Evolutionary conservation across 2,113 vertebrate species (phyloP), one percentile per base, ranked within the genome.

Genomic region (Hylia prasina): DNA sequence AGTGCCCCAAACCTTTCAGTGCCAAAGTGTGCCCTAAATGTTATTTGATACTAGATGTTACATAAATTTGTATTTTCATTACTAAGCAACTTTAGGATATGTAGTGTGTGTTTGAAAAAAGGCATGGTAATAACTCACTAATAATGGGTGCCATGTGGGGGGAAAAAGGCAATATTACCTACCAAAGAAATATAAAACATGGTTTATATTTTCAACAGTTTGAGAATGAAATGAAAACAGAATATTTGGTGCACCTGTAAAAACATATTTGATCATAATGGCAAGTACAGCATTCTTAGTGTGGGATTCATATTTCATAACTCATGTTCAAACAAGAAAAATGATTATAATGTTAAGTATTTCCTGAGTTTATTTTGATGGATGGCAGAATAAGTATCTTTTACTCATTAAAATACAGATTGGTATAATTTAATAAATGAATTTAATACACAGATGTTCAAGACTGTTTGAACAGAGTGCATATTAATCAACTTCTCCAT

Each of bases 331-430:
- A 98, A 98, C 98, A 98, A 98, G 98, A 98, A 98, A 98, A 98
- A 98, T 98, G 98, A 98, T 98, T 98, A 98, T 98, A 98, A 98
- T 98, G 97, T 98, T 98, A 98, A 98, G 98, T 98, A 98, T 99
- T 99, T 99, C 98, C 98, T 98, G 98, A 98, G 98, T 98, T 98
- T 98, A 98, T 98, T 98, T 98, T 98, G 98, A 98, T 98, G 98
- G 98, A 98, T 98, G 98, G 98, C 98, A 98, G 97, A 98, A 97
- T 98, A 98, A 98, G 98, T 98, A 98, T 98, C 98, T 98, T 98
- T 98, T 98, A 98, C 98, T 98, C 98, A 98, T 99, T 98, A 98
- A 98, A 98, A 98, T 98, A 98, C 98, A 98, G 98, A 98, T 98
- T 98, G 98, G 98, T 98, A 98, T 98, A 98, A 98, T 98, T 98